Evolutionary conservation across 2,888 invertebrate species (phyloP).

Genomic region (Parnassius apollo): DNA sequence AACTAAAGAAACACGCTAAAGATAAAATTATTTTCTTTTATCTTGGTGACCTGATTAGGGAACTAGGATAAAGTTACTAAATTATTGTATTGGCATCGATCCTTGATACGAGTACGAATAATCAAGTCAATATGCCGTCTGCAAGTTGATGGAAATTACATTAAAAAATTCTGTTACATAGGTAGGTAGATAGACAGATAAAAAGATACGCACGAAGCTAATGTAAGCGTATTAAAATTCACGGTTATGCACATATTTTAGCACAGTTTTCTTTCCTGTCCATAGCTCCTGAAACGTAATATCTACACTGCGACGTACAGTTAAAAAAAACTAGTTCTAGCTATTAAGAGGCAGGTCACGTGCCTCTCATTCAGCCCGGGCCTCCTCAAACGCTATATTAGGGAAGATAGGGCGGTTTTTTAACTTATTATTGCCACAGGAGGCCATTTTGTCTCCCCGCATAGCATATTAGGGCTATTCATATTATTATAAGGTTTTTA

Average conservation of each 20-base stretch:
- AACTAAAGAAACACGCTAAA: no score
- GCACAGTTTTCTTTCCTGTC: constrained; percentile 15
- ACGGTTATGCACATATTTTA: constrained; percentile 12
- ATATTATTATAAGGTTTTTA: constrained; percentile 30
- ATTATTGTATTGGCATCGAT: no score
- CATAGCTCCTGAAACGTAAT: constrained; percentile 16
- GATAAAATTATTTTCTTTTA: no score
- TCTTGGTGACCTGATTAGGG: no score
- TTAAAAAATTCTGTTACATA: no score
- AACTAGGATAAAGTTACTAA: no score
- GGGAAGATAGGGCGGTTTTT: constrained; percentile 56
- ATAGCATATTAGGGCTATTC: constrained; percentile 41
- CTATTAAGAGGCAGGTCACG: constrained; percentile 63
- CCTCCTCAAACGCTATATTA: constrained; percentile 59
- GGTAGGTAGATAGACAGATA: no score
- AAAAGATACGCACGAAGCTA: no score
- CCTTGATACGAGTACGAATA: no score
- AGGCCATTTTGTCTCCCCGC: constrained; percentile 60
- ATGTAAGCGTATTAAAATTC: no score
- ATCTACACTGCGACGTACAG: constrained; percentile 6
- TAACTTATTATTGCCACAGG: constrained; percentile 63
- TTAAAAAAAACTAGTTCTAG: constrained; percentile 19
- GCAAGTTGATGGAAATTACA: no score
- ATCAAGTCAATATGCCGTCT: no score
- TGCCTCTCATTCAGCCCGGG: constrained; percentile 60